Base-by-base conservation (phyloP, 2,113 vertebrate genomes). In the Zootoca vivipara region DNA sequence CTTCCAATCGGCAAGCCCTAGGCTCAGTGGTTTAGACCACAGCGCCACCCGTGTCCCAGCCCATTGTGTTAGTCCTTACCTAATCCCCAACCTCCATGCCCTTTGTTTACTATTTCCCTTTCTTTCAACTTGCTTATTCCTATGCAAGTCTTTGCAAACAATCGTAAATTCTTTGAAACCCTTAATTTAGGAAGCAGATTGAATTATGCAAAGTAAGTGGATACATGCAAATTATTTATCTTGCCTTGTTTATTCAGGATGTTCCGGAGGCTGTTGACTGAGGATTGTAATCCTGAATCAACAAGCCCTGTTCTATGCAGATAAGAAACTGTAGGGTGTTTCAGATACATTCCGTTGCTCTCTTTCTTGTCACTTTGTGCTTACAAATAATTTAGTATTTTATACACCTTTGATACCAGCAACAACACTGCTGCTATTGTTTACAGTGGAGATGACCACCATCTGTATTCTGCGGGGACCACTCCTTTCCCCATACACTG, bases 141-240 rank as follows among this genome's bases (percentile, higher is more conserved):
- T 73, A 26, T 83, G 67, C 38, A 67, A 46, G 72, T 67, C 58
- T 74, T 69, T 30, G 87, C 58, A 88, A 88, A 83, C 87, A 83
- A 77, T n/a, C 52, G 56, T 77, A 77, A 88, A 78, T 88, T 77
- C 87, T 77, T 64, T 69, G 87, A 83, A 83, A 88, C 58, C 40
- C 81, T 77, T 88, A 88, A 88, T 88, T 88, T 82, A 83, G 80
- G 58, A 78, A 88, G n/a, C n/a, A 56, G 72, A 77, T 65, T 83
- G 72, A 83, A 83, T 88, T 88, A 88, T 88, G 87, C 87, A 83
- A 88, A 88, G 40, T 83, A 83, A 88, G 81, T 77, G 73, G 87
- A 88, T 83, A 78, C 72, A 88, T 88, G 87, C 87, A 83, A 88
- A 88, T 78, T 56, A 83, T 88, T 88, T 88, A 83, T 83, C 87